These are phyloP conservation scores for Cheilosia grossa DNA, from an alignment of 2,888 invertebrate genomes.

Conservation along the genomic window DNA sequence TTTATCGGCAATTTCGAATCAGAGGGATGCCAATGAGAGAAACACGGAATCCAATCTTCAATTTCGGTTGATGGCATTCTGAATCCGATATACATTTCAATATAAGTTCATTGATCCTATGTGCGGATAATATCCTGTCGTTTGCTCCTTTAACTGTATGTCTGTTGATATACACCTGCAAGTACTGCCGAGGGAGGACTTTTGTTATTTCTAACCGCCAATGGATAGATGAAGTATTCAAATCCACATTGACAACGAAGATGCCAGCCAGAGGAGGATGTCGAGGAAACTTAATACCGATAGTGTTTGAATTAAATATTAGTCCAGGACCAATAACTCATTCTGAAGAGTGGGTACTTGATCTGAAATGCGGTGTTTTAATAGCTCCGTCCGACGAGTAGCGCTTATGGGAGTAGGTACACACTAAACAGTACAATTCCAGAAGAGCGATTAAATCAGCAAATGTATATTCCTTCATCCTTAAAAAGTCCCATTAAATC, in stretches of 20 bases:
- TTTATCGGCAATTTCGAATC: slow-evolving; percentile 16
- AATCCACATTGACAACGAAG: neutral
- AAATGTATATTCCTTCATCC: slow-evolving; percentile 32
- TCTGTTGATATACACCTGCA: neutral
- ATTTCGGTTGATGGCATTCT: slow-evolving; percentile 23
- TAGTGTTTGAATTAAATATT: slow-evolving; percentile 20
- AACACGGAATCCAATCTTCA: slow-evolving; percentile 34
- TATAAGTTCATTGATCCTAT: slow-evolving; percentile 49
- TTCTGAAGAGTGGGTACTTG: neutral
- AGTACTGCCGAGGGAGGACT: neutral
- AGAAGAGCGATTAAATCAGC: slow-evolving; percentile 30
- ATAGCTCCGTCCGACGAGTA: slow-evolving; percentile 5
- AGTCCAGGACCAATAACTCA: slow-evolving; percentile 26
- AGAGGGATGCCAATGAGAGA: slow-evolving; percentile 9
- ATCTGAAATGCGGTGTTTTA: slow-evolving; percentile 28
- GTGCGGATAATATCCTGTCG: slow-evolving; percentile 50
- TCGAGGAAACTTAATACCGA: slow-evolving; percentile 5
- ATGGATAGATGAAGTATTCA: slow-evolving; percentile 6
- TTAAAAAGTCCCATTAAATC: slow-evolving; percentile 24
- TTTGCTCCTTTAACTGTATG: slow-evolving; percentile 17
- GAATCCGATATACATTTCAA: slow-evolving; percentile 59
- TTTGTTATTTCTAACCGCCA: slow-evolving; percentile 7
- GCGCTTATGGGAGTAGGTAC: slow-evolving; percentile 9
- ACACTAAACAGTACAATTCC: slow-evolving; percentile 4
- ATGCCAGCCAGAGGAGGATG: neutral